Evolutionary conservation across 2,888 invertebrate genomes (phyloP), one percentile per base, ranked within the genome.

Genomic region (Philonicus albiceps): DNA sequence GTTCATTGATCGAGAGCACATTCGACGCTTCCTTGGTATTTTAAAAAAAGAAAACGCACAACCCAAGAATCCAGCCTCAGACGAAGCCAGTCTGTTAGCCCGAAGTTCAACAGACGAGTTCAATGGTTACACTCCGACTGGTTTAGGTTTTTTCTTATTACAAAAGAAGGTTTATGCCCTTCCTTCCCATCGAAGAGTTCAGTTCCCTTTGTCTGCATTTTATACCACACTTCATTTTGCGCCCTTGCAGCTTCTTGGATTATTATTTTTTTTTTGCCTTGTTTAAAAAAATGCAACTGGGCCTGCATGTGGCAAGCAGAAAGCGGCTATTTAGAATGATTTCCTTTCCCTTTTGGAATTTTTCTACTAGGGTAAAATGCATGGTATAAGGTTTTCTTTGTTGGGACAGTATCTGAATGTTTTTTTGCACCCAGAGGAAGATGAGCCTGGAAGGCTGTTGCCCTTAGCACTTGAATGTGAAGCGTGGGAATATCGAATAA

Each of bases 111-210:
- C 78, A 78, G 78, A 78, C 78, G 49, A 49, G 78, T 49, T 78
- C 78, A 78, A 49, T 78, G 78, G 78, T 78, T 78, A 49, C 74
- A 74, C 74, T 74, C 78, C 49, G 78, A 78, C 78, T 78, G 78
- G 78, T 78, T 78, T 83, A 34, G 11, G 31, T 43, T 83, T 34
- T 34, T 78, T 34, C 55, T 64, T 64, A 64, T 64, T 64, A 64
- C 64, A 64, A 64, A 64, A 64, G 64, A 22, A 73, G 85, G 85
- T 85, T 74, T 49, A 53, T 85, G 85, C 85, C 85, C 85, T 85
- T 85, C 49, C 64, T 64, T 64, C 64, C 53, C 53, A 49, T 19
- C 64, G 22, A 19, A 49, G 85, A 85, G 85, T 85, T 85, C 85
- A 85, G 31, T 85, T 85, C 85, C 85, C 85, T 75, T 53, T 85